Percentiles rank a stretch among this genome's conserved stretches.
Evolutionary conservation across 2,888 invertebrate genomes (phyloP).

Genomic region (Volucella zonaria): DNA sequence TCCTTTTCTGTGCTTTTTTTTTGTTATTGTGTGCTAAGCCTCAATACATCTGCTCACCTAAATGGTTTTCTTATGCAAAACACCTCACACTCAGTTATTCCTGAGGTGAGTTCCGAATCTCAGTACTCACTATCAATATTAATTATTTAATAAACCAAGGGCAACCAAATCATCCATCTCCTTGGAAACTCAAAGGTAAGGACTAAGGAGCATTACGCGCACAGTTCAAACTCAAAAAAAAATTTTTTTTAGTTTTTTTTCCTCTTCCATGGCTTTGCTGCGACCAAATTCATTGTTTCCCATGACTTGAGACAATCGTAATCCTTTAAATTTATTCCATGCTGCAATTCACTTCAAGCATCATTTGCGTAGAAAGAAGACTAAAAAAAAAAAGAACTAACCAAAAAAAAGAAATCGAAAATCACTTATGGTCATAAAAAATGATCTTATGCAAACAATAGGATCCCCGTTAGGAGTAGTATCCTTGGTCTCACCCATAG

Average conservation of each 20-base stretch:
- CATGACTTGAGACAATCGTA: constrained; percentile 71
- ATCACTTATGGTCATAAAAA: constrained; percentile 74
- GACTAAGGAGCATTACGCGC: constrained; percentile 65
- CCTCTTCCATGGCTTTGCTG: constrained; percentile 6
- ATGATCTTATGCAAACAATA: constrained; percentile 70
- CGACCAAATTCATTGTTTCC: constrained; percentile 66
- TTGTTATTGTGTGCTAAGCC: constrained; percentile 4
- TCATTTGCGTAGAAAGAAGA: constrained; percentile 57
- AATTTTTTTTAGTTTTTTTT: constrained; percentile 10
- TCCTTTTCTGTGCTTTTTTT: constrained; percentile 29
- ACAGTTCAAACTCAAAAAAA: constrained; percentile 56
- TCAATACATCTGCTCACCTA: constrained; percentile 56
- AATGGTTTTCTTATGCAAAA: constrained; percentile 70
- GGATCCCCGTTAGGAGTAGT: constrained; percentile 67
- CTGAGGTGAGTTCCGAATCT: not conserved
- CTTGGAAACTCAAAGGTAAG: constrained; percentile 28
- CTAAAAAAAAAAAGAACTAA: not conserved
- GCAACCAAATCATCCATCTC: constrained; percentile 43
- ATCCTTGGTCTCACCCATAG: constrained; percentile 55
- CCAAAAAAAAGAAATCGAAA: constrained; percentile 59
- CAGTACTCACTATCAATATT: constrained; percentile 68
- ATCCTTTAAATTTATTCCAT: constrained; percentile 75
- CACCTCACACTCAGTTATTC: constrained; percentile 11
- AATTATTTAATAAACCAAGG: constrained; percentile 61
- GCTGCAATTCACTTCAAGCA: constrained; percentile 74